Conservation (phyloP, 53 echinoderm and acorn worm genomes). For the Henricia sp. region DNA sequence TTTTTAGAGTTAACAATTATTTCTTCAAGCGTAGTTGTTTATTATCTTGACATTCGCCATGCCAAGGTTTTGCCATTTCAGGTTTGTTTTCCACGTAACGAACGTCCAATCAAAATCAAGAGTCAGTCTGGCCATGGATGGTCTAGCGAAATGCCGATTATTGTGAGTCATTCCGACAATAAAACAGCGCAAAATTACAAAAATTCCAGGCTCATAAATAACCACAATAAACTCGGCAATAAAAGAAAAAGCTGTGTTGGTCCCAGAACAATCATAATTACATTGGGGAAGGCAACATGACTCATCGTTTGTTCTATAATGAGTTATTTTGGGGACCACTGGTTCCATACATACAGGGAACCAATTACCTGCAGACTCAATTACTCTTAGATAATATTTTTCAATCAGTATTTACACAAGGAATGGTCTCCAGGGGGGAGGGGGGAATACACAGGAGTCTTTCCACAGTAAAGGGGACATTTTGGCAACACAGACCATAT, state of each 20-base stretch:
- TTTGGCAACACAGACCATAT: too few relatives aligned
- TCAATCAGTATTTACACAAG: slow-evolving; percentile 21
- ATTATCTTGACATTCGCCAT: too few relatives aligned
- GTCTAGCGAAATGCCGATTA: too few relatives aligned
- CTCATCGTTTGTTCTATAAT: slow-evolving; percentile 36
- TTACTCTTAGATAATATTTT: slow-evolving; percentile 54
- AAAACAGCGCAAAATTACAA: slow-evolving; percentile 6
- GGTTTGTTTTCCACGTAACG: too few relatives aligned
- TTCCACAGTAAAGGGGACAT: too few relatives aligned
- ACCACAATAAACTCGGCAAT: background rate
- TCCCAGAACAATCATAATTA: slow-evolving; percentile 48
- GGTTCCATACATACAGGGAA: background rate
- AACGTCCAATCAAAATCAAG: too few relatives aligned
- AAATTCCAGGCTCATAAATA: slow-evolving; percentile 25
- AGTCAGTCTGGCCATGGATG: too few relatives aligned
- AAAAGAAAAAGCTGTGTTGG: background rate
- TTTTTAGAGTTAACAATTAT: too few relatives aligned
- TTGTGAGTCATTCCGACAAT: slow-evolving; percentile 55
- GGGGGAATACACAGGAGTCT: too few relatives aligned
- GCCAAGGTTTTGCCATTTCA: too few relatives aligned
- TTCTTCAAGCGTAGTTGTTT: too few relatives aligned
- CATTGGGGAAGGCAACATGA: slow-evolving; percentile 19
- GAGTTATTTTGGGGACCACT: slow-evolving; percentile 12
- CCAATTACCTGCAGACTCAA: slow-evolving; percentile 18
- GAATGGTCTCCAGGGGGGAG: too few relatives aligned